These are phyloP conservation scores for Sthenelais limicola DNA, from an alignment of 2,888 invertebrate species.

Conservation along the genomic window DNA sequence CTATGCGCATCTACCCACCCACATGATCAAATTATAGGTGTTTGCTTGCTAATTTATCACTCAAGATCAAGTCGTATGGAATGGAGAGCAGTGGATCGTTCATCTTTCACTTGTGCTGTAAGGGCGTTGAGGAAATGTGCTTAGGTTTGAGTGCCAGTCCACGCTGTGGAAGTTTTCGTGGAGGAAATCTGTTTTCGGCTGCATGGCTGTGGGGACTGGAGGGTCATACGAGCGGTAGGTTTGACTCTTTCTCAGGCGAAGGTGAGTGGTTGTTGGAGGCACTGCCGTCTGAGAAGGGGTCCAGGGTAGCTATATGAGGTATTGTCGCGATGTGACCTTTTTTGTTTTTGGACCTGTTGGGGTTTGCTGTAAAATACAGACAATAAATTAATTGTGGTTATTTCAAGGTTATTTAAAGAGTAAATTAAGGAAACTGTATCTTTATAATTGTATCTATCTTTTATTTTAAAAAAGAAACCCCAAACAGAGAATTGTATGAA, in stretches of 20 bases:
- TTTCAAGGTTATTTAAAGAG: not conserved
- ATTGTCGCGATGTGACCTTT: slow-evolving; percentile 50
- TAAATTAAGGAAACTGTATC: not conserved
- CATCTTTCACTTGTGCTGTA: no score
- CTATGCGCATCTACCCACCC: no score
- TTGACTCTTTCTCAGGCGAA: slow-evolving; percentile 41
- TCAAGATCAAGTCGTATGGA: no score
- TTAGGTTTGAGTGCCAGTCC: no score
- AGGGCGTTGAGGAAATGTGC: no score
- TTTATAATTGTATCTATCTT: not conserved
- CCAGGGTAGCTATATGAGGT: slow-evolving; percentile 65
- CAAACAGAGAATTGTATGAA: not conserved
- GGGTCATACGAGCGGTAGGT: slow-evolving; percentile 42
- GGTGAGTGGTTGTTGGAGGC: slow-evolving; percentile 11
- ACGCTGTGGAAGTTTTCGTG: no score
- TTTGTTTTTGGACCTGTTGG: slow-evolving; percentile 40
- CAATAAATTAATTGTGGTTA: not conserved
- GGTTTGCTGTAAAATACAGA: slow-evolving; percentile 38
- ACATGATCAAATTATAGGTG: no score
- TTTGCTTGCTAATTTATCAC: no score
- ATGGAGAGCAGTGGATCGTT: no score
- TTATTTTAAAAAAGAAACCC: not conserved
- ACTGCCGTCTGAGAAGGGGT: slow-evolving; percentile 50
- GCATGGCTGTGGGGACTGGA: no score
- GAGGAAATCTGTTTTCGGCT: no score